Conservation (phyloP, 2,113 vertebrate species). For the Entomyzon cyanotis region DNA sequence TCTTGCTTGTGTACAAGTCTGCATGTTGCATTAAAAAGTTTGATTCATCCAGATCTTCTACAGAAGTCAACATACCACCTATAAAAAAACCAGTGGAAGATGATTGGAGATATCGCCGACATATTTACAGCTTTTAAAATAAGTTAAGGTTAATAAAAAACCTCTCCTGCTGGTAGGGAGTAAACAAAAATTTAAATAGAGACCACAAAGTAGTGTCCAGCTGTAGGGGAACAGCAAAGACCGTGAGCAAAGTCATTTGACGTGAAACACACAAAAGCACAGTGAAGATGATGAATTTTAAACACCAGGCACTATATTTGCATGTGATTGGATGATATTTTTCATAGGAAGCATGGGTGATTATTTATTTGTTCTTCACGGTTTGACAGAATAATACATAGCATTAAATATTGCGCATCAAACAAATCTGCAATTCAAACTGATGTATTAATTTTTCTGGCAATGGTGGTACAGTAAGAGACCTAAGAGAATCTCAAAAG, state of each 20-base stretch:
- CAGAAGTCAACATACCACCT: slow-evolving; percentile 80
- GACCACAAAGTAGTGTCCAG: neutral
- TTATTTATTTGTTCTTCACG: neutral
- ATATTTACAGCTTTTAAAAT: neutral
- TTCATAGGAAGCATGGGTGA: neutral
- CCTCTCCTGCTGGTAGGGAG: neutral
- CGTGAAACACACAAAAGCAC: neutral
- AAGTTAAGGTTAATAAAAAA: neutral
- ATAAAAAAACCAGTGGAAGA: neutral
- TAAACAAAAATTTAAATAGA: neutral
- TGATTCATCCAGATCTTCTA: slow-evolving; percentile 78
- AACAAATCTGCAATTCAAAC: neutral
- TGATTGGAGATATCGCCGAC: neutral
- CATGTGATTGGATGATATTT: neutral
- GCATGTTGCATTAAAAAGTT: slow-evolving; percentile 80
- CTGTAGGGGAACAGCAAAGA: neutral
- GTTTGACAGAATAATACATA: neutral
- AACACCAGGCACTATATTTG: neutral
- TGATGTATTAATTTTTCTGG: neutral
- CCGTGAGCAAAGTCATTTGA: neutral
- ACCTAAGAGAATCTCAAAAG: neutral
- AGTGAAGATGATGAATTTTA: neutral
- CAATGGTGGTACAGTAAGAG: neutral
- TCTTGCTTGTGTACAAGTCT: slow-evolving; percentile 77
- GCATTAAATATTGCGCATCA: neutral